These are phyloP conservation scores for Acanthurus lineatus DNA, from an alignment of 2,797 vertebrate genomes.

Conservation along the genomic window DNA sequence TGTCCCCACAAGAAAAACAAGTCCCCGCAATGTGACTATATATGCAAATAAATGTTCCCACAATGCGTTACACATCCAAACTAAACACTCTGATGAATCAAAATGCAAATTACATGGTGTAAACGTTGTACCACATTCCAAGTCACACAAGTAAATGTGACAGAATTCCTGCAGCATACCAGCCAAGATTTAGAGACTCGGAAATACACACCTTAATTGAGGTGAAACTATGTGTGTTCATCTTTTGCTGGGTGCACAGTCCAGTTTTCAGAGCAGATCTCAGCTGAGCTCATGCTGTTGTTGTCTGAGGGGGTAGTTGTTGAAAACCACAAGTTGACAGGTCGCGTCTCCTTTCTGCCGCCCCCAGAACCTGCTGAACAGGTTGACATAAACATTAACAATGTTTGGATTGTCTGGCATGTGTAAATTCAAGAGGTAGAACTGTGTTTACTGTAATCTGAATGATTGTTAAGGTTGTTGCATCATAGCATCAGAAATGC, in stretches of 20 bases:
- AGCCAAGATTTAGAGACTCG: not conserved
- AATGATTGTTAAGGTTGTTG: not conserved
- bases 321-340: not conserved
- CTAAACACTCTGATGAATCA: not conserved
- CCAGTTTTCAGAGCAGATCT: not conserved
- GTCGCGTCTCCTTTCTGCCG: not conserved
- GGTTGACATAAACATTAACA: not conserved
- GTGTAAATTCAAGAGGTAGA: not conserved
- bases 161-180: conserved; percentile 4
- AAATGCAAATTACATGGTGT: not conserved
- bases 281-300: not conserved
- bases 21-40: too few relatives aligned
- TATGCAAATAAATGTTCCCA: too few relatives aligned
- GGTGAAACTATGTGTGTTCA: not conserved
- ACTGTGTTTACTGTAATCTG: not conserved
- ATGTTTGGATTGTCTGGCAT: conserved; percentile 22
- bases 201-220: not conserved
- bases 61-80: conserved; percentile 7
- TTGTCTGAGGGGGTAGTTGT: not conserved
- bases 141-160: conserved; percentile 4
- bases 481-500: too few relatives aligned
- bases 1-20: too few relatives aligned
- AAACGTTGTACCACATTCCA: conserved; percentile 4
- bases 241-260: not conserved
- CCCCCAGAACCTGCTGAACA: conserved; percentile 22